Evolutionary conservation across 2,797 vertebrate genomes (phyloP).

Genomic region (Allobates femoralis): DNA sequence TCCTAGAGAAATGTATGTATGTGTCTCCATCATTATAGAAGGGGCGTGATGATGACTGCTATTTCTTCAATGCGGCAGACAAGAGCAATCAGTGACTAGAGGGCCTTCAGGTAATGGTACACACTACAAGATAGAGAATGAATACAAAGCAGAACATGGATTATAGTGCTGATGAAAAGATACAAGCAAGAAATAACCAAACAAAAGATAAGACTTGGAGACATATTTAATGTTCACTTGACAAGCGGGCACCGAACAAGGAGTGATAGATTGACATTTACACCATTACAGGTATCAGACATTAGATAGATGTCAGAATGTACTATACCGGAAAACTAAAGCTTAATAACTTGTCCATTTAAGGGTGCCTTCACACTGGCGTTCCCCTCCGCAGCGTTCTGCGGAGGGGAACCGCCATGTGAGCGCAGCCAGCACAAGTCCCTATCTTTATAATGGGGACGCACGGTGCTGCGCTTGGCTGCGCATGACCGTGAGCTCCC

Average conservation of each 20-base stretch:
- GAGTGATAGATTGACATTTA: not conserved
- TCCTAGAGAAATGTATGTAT: conserved; percentile 12
- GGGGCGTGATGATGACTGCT: not conserved
- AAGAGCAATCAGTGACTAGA: not conserved
- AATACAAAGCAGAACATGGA: not conserved
- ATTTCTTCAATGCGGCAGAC: not conserved
- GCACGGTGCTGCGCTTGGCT: too few species aligned
- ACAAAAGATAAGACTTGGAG: not conserved
- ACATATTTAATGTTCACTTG: not conserved
- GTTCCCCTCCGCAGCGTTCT: too few species aligned
- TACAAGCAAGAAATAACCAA: not conserved
- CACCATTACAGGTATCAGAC: not conserved
- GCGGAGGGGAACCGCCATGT: too few species aligned
- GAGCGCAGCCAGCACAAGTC: too few species aligned
- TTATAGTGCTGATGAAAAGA: not conserved
- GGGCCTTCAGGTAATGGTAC: not conserved
- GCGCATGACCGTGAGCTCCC: too few species aligned
- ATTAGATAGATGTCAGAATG: not conserved
- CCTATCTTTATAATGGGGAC: too few species aligned
- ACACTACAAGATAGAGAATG: not conserved
- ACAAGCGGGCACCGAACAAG: not conserved
- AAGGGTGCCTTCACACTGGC: too few species aligned
- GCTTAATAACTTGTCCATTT: too few species aligned
- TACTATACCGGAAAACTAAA: not conserved
- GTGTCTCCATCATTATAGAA: conserved; percentile 2